Percentiles rank a stretch among this genome's conserved stretches.
Evolutionary conservation across 2,797 vertebrate species (phyloP).

Genomic region (Champsocephalus gunnari): DNA sequence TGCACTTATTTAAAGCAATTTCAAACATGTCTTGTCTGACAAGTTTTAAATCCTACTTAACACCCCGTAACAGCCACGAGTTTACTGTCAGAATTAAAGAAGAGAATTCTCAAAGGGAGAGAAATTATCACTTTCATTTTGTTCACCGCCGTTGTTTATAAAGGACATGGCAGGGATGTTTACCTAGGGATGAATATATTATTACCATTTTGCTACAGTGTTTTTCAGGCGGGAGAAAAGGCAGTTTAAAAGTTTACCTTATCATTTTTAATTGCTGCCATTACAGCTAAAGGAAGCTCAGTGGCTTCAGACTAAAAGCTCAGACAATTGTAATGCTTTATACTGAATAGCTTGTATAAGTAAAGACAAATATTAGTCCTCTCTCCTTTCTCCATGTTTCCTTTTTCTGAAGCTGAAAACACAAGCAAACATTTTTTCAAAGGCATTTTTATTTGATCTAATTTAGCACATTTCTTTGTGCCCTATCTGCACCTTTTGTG

Average conservation of each 20-base stretch:
- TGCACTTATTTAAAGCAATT: slow-evolving; percentile 93
- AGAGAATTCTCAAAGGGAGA: slow-evolving; percentile 87
- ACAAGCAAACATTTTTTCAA: slow-evolving; percentile 5
- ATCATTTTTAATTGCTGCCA: slow-evolving; percentile 83
- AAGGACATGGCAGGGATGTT: slow-evolving; percentile 85
- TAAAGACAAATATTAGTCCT: slow-evolving; percentile 38
- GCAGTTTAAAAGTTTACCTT: slow-evolving; percentile 80
- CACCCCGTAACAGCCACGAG: slow-evolving; percentile 89
- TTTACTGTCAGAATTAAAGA: slow-evolving; percentile 92
- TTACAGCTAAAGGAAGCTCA: slow-evolving; percentile 72
- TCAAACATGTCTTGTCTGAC: slow-evolving; percentile 93
- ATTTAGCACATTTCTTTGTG: slow-evolving; percentile 26
- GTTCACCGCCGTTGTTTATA: slow-evolving; percentile 84
- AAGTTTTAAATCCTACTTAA: slow-evolving; percentile 93
- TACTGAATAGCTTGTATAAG: slow-evolving; percentile 46
- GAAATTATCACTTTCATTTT: slow-evolving; percentile 89
- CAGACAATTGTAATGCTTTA: slow-evolving; percentile 53
- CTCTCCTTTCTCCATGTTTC: slow-evolving; percentile 21
- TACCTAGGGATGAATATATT: slow-evolving; percentile 88
- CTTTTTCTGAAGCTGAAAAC: background rate
- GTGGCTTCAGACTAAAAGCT: slow-evolving; percentile 62
- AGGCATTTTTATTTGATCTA: slow-evolving; percentile 13
- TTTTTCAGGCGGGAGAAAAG: slow-evolving; percentile 81
- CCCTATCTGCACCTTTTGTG: slow-evolving; percentile 45
- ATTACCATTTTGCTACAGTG: slow-evolving; percentile 83